Percentiles rank a stretch among this genome's conserved stretches.
These are phyloP conservation scores for Odocoileus virginianus DNA, from an alignment of 2,113 vertebrate genomes.

Conservation along the genomic window DNA sequence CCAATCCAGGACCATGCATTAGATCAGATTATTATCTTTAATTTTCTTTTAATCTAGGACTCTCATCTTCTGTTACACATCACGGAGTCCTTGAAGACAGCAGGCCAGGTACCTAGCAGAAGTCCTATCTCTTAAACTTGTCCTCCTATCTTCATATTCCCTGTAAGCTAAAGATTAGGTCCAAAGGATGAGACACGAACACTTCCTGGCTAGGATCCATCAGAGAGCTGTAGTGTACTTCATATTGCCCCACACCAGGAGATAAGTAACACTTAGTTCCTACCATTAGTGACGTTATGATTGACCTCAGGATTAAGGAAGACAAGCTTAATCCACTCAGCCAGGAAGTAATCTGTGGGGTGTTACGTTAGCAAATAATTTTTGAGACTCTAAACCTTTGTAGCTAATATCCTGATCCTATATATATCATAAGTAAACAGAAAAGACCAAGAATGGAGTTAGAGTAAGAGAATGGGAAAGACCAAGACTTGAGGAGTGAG, in stretches of 20 bases:
- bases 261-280: background rate
- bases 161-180: background rate
- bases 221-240: background rate
- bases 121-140: background rate
- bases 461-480: background rate
- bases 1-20: background rate
- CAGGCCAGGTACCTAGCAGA: background rate
- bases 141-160: background rate
- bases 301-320: background rate
- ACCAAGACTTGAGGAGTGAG: background rate
- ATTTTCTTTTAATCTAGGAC: background rate
- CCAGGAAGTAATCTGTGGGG: background rate
- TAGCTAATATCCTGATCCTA: background rate
- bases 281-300: accelerated
- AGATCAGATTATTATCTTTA: background rate
- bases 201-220: background rate
- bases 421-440: background rate
- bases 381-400: background rate
- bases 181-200: background rate
- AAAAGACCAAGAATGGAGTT: background rate
- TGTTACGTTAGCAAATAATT: background rate
- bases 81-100: background rate
- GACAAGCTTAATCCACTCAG: background rate
- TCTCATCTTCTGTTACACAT: background rate
- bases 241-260: accelerated